A percentile compares a stretch with the other conserved stretches of the same genome.
Evolutionary conservation across 2,888 invertebrate species (phyloP).

Genomic region (Drosophila putrida): DNA sequence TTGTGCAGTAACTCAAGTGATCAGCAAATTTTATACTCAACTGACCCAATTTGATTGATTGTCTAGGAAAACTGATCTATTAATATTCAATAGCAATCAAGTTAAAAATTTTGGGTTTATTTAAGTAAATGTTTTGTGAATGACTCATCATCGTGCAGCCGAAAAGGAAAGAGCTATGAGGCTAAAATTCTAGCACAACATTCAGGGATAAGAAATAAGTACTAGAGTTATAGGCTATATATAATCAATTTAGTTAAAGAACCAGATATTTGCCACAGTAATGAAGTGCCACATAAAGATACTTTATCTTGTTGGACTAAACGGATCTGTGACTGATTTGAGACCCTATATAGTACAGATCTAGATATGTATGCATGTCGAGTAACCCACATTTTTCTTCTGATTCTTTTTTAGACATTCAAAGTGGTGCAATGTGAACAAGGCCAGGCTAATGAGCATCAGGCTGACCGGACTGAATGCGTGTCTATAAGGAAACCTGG

Average conservation of each 20-base stretch:
- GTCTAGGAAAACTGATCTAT: not conserved
- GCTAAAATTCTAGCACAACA: too few relatives aligned
- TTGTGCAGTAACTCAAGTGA: constrained; percentile 38
- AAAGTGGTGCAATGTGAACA: constrained; percentile 43
- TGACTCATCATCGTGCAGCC: too few relatives aligned
- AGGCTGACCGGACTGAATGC: constrained; percentile 14
- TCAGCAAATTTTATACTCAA: constrained; percentile 13
- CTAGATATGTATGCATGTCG: constrained; percentile 22
- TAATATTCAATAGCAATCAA: not conserved
- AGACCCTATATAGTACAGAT: constrained; percentile 21
- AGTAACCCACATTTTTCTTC: constrained; percentile 44
- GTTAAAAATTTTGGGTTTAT: too few relatives aligned
- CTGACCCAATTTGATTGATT: constrained; percentile 20
- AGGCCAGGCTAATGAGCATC: constrained; percentile 74
- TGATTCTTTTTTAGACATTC: constrained; percentile 4
- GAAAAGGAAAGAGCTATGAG: too few relatives aligned
- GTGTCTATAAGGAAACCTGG: constrained; percentile 68
- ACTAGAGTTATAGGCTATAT: too few relatives aligned
- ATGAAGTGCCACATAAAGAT: not conserved
- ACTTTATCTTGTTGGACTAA: not conserved
- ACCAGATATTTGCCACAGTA: too few relatives aligned
- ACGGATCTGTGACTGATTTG: constrained; percentile 30
- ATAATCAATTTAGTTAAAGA: too few relatives aligned
- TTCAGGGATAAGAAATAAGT: too few relatives aligned
- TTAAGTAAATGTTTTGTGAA: too few relatives aligned